phyloP scores from a whole-genome alignment of 2,113 vertebrate species.

The Micromys minutus region DNA sequence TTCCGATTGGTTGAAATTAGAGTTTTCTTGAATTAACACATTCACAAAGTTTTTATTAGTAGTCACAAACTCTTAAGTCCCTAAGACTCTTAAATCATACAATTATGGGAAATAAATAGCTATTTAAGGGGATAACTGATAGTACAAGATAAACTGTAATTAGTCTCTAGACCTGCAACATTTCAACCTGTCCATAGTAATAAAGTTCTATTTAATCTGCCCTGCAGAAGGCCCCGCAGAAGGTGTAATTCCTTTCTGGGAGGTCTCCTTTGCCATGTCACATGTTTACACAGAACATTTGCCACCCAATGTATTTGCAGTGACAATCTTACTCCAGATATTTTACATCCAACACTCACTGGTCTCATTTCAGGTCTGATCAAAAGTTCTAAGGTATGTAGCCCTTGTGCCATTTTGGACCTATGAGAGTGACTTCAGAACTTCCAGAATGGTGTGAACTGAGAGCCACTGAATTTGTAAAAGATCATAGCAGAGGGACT shows the following conservation, averaged over 20 bases:
- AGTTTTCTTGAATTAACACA: background rate
- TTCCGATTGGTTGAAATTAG: background rate
- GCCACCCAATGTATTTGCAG: background rate
- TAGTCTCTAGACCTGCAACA: background rate
- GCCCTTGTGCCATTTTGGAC: background rate
- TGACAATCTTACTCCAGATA: background rate
- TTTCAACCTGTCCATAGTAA: background rate
- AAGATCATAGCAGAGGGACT: background rate
- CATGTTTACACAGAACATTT: background rate
- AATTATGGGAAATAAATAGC: background rate
- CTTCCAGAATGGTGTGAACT: background rate
- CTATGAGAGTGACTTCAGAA: background rate
- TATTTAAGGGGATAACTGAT: background rate
- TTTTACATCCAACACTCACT: background rate
- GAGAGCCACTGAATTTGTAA: background rate
- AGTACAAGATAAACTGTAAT: no score
- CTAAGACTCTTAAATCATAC: no score
- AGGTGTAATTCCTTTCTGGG: background rate
- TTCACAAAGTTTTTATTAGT: background rate
- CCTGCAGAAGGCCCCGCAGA: background rate
- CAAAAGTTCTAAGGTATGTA: background rate
- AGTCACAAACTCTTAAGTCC: background rate
- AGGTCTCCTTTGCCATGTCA: background rate
- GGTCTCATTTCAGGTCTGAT: background rate
- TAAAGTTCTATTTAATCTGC: background rate